phyloP scores from a whole-genome alignment of 1,140 invertebrate genomes.

The Calliopsis andreniformis region DNA sequence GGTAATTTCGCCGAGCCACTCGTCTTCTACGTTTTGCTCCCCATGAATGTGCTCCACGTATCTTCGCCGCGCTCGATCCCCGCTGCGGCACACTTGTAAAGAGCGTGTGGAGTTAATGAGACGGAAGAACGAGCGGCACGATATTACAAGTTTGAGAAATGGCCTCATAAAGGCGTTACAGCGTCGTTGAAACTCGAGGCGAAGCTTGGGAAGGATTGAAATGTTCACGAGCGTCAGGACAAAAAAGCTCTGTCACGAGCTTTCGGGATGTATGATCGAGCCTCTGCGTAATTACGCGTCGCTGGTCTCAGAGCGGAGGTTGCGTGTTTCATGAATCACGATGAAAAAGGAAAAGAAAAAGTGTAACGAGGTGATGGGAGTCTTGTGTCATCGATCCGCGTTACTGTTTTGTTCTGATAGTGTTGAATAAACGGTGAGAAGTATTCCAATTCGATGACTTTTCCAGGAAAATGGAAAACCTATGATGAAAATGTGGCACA shows the following conservation, averaged over 20 bases:
- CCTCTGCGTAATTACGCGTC: constrained; percentile 25
- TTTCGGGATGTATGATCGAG: constrained; percentile 20
- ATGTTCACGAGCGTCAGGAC: constrained; percentile 16
- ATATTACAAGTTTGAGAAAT: constrained; percentile 47
- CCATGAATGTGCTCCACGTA: neutral
- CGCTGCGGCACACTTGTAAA: constrained; percentile 15
- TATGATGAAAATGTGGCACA: too few relatives aligned
- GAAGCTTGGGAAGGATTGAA: constrained; percentile 22
- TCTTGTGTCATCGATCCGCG: neutral
- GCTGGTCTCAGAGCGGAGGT: neutral
- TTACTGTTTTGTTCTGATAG: neutral
- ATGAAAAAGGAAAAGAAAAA: constrained; percentile 26
- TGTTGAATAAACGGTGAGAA: neutral
- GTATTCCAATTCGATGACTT: neutral
- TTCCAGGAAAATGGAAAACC: too few relatives aligned
- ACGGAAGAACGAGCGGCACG: constrained; percentile 41
- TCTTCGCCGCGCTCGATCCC: constrained; percentile 28
- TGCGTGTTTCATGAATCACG: neutral
- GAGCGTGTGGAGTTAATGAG: constrained; percentile 44
- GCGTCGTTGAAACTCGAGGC: constrained; percentile 19
- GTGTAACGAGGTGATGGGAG: neutral
- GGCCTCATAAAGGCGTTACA: constrained; percentile 39
- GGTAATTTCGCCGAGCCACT: neutral
- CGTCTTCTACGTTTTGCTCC: neutral
- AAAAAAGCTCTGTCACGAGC: constrained; percentile 26